These are phyloP conservation scores for Metridium senile DNA, from an alignment of 92 coral and sea anemone genomes.

Conservation along the genomic window DNA sequence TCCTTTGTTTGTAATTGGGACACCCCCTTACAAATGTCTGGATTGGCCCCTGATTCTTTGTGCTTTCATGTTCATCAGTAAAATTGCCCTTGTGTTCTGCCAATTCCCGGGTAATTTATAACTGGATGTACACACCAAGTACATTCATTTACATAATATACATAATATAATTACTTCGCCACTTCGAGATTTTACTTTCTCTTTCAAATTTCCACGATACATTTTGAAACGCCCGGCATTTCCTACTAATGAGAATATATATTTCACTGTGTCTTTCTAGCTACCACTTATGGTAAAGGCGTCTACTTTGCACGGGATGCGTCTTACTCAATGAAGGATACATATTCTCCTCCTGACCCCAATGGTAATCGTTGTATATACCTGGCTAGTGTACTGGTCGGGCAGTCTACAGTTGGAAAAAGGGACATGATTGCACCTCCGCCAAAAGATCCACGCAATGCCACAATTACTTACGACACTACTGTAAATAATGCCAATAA, in stretches of 20 bases:
- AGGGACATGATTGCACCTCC: conserved; percentile 52
- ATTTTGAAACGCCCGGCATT: too few species aligned
- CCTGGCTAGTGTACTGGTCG: conserved; percentile 69
- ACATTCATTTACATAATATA: too few species aligned
- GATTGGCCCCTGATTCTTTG: too few species aligned
- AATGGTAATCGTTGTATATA: conserved; percentile 58
- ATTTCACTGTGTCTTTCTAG: conserved; percentile 33
- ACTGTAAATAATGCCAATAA: conserved; percentile 31
- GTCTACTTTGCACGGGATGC: conserved; percentile 70
- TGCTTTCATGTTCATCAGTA: too few species aligned
- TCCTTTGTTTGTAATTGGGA: too few species aligned
- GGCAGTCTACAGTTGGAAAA: conserved; percentile 61
- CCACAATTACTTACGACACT: conserved; percentile 52
- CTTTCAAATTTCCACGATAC: too few species aligned
- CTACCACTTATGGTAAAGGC: conserved; percentile 49
- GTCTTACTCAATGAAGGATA: conserved; percentile 42
- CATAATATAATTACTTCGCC: too few species aligned
- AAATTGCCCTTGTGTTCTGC: too few species aligned
- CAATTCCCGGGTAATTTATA: too few species aligned
- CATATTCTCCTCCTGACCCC: conserved; percentile 56
- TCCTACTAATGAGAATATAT: not conserved
- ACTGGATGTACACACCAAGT: too few species aligned
- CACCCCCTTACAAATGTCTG: too few species aligned
- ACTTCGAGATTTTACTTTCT: too few species aligned
- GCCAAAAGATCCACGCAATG: conserved; percentile 22